phyloP scores from a whole-genome alignment of 1,140 invertebrate genomes.

The Drosophila equinoxialis region DNA sequence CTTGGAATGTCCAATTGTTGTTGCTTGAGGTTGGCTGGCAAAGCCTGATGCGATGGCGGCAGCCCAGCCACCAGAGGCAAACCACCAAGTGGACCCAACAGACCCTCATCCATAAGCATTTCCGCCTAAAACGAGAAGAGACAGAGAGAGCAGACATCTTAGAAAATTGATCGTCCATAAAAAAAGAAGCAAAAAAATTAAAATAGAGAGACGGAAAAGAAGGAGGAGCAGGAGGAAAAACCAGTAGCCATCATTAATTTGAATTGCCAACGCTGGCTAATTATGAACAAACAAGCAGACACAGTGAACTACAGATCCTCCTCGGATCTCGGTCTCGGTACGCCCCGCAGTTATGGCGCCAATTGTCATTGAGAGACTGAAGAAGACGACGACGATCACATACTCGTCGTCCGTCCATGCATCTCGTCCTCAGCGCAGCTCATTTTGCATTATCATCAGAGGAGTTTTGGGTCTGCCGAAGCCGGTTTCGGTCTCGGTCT shows the following conservation, averaged over 20 bases:
- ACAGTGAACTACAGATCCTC: constrained; percentile 28
- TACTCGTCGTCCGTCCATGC: background rate
- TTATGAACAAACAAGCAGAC: constrained; percentile 76
- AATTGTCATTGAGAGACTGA: constrained; percentile 74
- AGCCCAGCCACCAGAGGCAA: constrained; percentile 47
- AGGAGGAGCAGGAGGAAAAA: constrained; percentile 55
- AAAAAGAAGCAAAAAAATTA: constrained; percentile 27
- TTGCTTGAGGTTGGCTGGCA: constrained; percentile 68
- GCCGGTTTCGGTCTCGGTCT: constrained; percentile 28
- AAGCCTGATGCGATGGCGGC: constrained; percentile 48
- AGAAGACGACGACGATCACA: constrained; percentile 24
- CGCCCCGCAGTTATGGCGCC: constrained; percentile 76
- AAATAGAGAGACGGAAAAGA: background rate
- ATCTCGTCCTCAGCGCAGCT: constrained; percentile 12
- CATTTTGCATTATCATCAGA: constrained; percentile 72
- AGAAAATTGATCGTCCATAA: constrained; percentile 74
- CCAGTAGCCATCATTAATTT: constrained; percentile 78
- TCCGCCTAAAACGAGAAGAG: constrained; percentile 57
- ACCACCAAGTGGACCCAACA: constrained; percentile 41
- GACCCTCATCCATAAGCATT: constrained; percentile 65
- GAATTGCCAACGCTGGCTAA: constrained; percentile 73
- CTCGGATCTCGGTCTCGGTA: constrained; percentile 32
- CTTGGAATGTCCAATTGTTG: constrained; percentile 84
- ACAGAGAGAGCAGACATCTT: constrained; percentile 11
- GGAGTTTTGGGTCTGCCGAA: constrained; percentile 12